Conservation (phyloP, 2,797 vertebrate genomes). For the Huso huso region DNA sequence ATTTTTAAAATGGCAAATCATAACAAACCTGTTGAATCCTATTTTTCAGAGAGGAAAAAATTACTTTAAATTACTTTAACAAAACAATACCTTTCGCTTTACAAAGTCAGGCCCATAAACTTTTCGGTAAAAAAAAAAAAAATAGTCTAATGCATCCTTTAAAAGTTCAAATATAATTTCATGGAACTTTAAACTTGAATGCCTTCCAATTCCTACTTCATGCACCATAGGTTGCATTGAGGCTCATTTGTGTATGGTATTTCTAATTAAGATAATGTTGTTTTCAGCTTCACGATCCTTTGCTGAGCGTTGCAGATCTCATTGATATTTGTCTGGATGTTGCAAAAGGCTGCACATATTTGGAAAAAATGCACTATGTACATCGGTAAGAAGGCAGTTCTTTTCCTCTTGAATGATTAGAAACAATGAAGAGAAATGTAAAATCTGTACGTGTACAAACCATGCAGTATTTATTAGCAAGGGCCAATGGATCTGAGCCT, state of each 20-base stretch:
- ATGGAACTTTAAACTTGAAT: neutral
- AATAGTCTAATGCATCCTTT: neutral
- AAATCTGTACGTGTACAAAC: neutral
- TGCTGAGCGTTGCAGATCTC: neutral
- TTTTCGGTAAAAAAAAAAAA: neutral
- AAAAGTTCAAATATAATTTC: neutral
- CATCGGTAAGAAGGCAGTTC: neutral
- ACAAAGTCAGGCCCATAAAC: too few species aligned
- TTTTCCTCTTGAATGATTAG: too few species aligned
- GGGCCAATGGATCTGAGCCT: neutral
- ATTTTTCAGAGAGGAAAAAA: too few species aligned
- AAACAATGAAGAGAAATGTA: too few species aligned
- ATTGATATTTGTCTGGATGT: conserved; percentile 8
- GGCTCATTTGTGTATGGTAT: too few species aligned
- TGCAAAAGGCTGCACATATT: conserved; percentile 11
- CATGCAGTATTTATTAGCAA: neutral
- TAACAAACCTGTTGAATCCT: too few species aligned
- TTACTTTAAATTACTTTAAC: too few species aligned
- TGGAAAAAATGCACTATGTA: conserved; percentile 13
- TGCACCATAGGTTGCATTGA: too few species aligned
- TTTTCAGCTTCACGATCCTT: neutral
- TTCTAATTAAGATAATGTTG: too few species aligned
- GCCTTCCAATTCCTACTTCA: neutral
- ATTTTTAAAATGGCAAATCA: too few species aligned
- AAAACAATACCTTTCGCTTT: too few species aligned